phyloP scores from a whole-genome alignment of 2,888 invertebrate species.

The Panorpa germanica region DNA sequence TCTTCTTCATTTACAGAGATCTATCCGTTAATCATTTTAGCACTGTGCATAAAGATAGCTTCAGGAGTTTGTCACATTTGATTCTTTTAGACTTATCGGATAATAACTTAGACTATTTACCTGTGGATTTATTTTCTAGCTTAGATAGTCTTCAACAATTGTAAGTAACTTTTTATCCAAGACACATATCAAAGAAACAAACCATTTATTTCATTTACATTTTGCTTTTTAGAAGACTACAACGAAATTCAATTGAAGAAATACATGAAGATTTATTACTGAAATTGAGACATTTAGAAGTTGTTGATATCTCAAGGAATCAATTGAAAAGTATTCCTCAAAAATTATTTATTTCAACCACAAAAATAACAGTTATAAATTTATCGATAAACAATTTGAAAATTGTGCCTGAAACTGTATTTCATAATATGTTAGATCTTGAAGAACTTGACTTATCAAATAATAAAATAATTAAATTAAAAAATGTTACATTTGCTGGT shows the following conservation, averaged over 20 bases:
- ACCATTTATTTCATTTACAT: constrained; percentile 6
- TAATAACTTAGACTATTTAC: constrained; percentile 41
- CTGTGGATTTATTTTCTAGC: constrained; percentile 36
- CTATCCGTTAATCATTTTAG: constrained; percentile 44
- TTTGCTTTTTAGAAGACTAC: constrained; percentile 28
- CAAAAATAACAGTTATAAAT: constrained; percentile 27
- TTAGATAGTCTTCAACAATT: constrained; percentile 34
- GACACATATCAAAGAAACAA: too few species aligned
- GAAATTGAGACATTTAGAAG: constrained; percentile 33
- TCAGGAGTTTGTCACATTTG: constrained; percentile 34
- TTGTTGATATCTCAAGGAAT: constrained; percentile 42
- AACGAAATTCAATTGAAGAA: constrained; percentile 35
- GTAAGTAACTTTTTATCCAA: too few species aligned
- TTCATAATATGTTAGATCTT: constrained; percentile 18
- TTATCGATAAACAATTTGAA: constrained; percentile 27
- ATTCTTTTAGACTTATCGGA: constrained; percentile 43
- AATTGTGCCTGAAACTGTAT: background rate
- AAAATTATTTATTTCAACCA: constrained; percentile 29
- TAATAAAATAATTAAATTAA: constrained; percentile 33
- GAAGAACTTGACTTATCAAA: constrained; percentile 45
- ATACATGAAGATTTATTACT: constrained; percentile 28
- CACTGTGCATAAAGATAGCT: constrained; percentile 42
- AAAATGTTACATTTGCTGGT: constrained; percentile 28
- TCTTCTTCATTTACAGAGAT: constrained; percentile 29
- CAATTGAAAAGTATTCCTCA: constrained; percentile 27